These are phyloP conservation scores for Eulithis prunata DNA, from an alignment of 2,888 invertebrate species.

Conservation along the genomic window DNA sequence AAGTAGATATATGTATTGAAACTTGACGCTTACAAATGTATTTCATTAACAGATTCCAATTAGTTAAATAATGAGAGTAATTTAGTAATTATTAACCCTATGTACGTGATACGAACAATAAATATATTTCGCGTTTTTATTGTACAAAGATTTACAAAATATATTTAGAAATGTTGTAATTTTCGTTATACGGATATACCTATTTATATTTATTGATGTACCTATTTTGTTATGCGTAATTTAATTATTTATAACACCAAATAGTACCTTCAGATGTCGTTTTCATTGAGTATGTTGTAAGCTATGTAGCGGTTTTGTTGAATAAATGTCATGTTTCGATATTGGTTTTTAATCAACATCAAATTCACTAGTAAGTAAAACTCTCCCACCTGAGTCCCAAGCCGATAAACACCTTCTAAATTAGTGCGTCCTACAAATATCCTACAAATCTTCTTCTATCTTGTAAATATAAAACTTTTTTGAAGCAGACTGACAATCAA, in stretches of 20 bases:
- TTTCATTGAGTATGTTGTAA: slow-evolving; percentile 67
- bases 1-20: slow-evolving; percentile 57
- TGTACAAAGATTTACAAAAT: slow-evolving; percentile 47
- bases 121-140: slow-evolving; percentile 58
- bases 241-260: slow-evolving; percentile 79
- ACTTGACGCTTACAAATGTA: slow-evolving; percentile 63
- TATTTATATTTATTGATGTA: slow-evolving; percentile 56
- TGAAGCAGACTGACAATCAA: too few relatives aligned
- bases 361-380: not conserved
- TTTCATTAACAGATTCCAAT: slow-evolving; percentile 65
- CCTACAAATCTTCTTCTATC: too few relatives aligned
- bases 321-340: slow-evolving; percentile 82
- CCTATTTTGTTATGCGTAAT: slow-evolving; percentile 69
- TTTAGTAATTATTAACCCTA: slow-evolving; percentile 51
- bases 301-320: slow-evolving; percentile 80
- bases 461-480: too few relatives aligned
- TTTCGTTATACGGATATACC: slow-evolving; percentile 37
- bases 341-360: slow-evolving; percentile 30
- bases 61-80: slow-evolving; percentile 48
- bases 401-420: not conserved
- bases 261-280: slow-evolving; percentile 75
- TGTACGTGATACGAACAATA: slow-evolving; percentile 72
- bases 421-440: too few relatives aligned
- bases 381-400: not conserved
- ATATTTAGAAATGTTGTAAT: slow-evolving; percentile 48